phyloP scores from a whole-genome alignment of 1,140 invertebrate genomes.

The Plutomurus gul region DNA sequence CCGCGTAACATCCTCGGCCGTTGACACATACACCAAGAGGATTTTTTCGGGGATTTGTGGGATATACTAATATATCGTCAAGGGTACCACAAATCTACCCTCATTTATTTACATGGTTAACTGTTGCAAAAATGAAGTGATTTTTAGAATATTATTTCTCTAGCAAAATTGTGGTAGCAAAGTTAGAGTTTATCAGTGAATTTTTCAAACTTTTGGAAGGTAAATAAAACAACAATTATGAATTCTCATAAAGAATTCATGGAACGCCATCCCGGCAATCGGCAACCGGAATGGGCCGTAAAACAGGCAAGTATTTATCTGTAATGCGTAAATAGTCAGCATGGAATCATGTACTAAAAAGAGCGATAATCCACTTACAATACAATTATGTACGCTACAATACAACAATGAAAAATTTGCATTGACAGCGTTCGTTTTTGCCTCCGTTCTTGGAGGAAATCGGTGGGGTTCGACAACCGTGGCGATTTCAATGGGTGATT shows the following conservation, averaged over 20 bases:
- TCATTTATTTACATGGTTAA: no score
- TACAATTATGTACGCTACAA: background rate
- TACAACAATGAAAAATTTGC: background rate
- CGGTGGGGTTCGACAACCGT: constrained; percentile 33
- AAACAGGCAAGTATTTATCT: constrained; percentile 26
- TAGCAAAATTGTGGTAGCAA: background rate
- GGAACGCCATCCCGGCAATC: constrained; percentile 30
- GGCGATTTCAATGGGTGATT: constrained; percentile 53
- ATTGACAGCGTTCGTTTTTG: constrained; percentile 42
- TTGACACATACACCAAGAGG: no score
- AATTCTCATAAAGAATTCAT: constrained; percentile 31
- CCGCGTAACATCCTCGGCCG: no score
- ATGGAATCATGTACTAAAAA: background rate
- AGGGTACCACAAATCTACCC: no score
- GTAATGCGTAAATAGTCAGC: background rate
- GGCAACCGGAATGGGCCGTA: constrained; percentile 37
- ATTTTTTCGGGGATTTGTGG: no score
- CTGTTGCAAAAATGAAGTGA: no score
- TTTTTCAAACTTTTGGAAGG: background rate
- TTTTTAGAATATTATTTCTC: no score
- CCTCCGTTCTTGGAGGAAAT: constrained; percentile 45
- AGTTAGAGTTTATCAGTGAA: background rate
- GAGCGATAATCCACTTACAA: background rate
- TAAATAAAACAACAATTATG: background rate
- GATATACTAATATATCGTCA: no score